Evolutionary conservation across 2,888 invertebrate species (phyloP).

Genomic region (Tribolium freemani): DNA sequence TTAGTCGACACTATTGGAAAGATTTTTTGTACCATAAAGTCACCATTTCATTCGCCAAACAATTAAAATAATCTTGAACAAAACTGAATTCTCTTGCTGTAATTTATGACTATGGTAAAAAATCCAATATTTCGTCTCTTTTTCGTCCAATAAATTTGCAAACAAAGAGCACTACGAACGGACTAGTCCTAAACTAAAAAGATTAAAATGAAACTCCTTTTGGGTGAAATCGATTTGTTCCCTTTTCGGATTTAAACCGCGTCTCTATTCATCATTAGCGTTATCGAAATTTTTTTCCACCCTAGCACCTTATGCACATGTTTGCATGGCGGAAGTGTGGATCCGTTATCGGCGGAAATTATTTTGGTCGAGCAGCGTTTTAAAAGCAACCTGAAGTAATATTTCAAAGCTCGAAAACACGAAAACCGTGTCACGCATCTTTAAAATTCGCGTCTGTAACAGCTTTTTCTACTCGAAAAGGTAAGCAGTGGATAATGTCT

Average conservation of each 20-base stretch:
- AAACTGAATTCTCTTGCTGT: too few species aligned
- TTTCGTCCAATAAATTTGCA: slow-evolving; percentile 4
- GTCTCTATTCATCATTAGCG: slow-evolving; percentile 21
- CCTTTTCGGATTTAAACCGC: slow-evolving; percentile 7
- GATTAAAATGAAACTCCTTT: slow-evolving; percentile 5
- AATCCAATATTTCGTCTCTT: neutral
- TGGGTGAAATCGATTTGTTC: slow-evolving; percentile 16
- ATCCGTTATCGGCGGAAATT: slow-evolving; percentile 38
- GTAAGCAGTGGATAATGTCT: slow-evolving; percentile 42
- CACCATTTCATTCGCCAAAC: too few species aligned
- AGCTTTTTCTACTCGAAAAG: slow-evolving; percentile 18
- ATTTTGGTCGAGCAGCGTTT: slow-evolving; percentile 31
- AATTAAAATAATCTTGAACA: too few species aligned
- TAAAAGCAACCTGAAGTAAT: slow-evolving; percentile 27
- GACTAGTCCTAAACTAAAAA: neutral
- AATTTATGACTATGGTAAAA: too few species aligned
- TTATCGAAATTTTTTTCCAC: slow-evolving; percentile 21
- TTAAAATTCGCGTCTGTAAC: slow-evolving; percentile 29
- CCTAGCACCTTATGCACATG: slow-evolving; percentile 11
- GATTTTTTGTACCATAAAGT: too few species aligned
- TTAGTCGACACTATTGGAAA: neutral
- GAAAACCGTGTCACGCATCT: slow-evolving; percentile 39
- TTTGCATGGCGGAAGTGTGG: neutral
- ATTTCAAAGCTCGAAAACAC: slow-evolving; percentile 15
- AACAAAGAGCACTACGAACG: slow-evolving; percentile 1